Evolutionary conservation across 2,797 vertebrate species (phyloP).

Genomic region (Malacoraja senta): DNA sequence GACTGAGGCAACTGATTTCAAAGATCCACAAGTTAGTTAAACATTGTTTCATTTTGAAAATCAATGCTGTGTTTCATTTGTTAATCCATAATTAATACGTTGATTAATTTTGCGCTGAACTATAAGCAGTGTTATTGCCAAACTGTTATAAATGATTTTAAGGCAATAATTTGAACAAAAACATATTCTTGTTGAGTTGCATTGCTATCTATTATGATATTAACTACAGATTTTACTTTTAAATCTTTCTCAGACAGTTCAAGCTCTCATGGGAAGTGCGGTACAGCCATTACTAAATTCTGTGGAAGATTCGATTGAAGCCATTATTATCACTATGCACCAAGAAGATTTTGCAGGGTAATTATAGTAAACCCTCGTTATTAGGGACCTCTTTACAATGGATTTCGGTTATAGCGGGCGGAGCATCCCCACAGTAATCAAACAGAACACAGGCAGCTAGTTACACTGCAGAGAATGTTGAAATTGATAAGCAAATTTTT

Average conservation of each 20-base stretch:
- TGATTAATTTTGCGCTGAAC: background rate
- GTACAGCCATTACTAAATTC: constrained; percentile 84
- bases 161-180: background rate
- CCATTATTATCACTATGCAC: constrained; percentile 93
- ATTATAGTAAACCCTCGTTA: constrained; percentile 40
- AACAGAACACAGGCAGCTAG: too few species aligned
- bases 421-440: too few species aligned
- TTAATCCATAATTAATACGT: background rate
- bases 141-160: background rate
- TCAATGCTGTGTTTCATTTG: background rate
- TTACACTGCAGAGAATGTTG: too few species aligned
- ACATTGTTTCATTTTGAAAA: background rate
- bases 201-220: background rate
- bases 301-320: constrained; percentile 87
- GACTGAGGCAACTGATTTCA: background rate
- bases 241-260: constrained; percentile 59
- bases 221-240: background rate
- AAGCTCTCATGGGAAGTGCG: constrained; percentile 78
- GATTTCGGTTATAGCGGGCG: too few species aligned
- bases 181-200: background rate
- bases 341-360: constrained; percentile 94
- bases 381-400: too few species aligned
- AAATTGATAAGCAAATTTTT: too few species aligned
- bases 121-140: background rate
- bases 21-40: background rate